Evolutionary conservation across 2,113 vertebrate species (phyloP), one percentile per base, ranked within the genome.

Genomic region (Coptodon rendalli): DNA sequence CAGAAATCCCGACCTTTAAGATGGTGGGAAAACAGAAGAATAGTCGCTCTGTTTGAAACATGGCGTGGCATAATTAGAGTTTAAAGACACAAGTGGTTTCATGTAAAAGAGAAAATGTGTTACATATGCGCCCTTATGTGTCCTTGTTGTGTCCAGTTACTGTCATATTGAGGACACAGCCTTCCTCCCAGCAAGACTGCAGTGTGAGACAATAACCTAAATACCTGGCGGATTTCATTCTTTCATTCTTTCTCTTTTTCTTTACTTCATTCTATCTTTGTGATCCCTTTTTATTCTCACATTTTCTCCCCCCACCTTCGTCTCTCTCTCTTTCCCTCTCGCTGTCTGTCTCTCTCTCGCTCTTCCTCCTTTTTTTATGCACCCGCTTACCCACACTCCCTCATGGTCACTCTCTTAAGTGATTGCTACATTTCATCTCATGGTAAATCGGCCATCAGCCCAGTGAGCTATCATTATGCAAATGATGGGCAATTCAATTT

Each of bases 341-440:
- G 27, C 73, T 9, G 56, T 13, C 45, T 68, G 3, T 52, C 29
- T 22, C 78, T 43, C 63, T 56, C 1, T 61, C 16, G 4, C 45
- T 53, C 29, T 29, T 81, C 36, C 84, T 29, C 84, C 56, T 29
- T 54, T 78, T 36, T 83, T 45, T 82, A 52, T 83, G 43, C 63
- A 24, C 45, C 82, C 86, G 16, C 27, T 86, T 88, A 80, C 88
- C 85, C 81, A 56, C 91, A 84, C 88, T 92, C 88, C 88, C 92
- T 92, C 90, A 83, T 94, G 95, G 95, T 95, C 94, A 93, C 93
- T 95, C 94, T 93, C 91, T 94, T 95, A 96, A 96, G 94, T 96
- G 95, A 96, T 96, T 95, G 94, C 95, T 95, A 95, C 95, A 94
- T 96, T 96, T 95, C 94, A 95, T 95, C 95, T 96, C 91, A 91